Percentiles rank a stretch among this genome's conserved stretches.
Evolutionary conservation across 1,140 invertebrate genomes (phyloP).

Genomic region (Monochamus saltuarius): DNA sequence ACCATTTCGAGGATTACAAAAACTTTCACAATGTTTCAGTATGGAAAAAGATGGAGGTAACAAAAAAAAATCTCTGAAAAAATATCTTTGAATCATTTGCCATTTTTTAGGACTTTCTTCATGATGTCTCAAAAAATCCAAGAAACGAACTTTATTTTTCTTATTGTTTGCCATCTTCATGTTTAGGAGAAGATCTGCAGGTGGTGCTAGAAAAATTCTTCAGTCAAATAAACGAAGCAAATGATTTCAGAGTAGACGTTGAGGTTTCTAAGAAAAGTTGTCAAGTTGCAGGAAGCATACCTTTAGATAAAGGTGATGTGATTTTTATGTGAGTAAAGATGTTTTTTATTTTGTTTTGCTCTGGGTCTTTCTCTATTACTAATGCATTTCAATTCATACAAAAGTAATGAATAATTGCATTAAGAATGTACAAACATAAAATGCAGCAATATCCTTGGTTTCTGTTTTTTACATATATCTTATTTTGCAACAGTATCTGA

Average conservation of each 20-base stretch:
- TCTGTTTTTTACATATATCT: too few species aligned
- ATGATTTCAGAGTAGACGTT: constrained; percentile 41
- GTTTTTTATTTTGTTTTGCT: not conserved
- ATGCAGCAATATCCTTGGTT: too few species aligned
- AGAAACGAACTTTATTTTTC: constrained; percentile 58
- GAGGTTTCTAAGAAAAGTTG: constrained; percentile 55
- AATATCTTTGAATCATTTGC: not conserved
- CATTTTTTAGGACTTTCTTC: constrained; percentile 21
- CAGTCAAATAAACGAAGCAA: constrained; percentile 47
- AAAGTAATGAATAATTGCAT: too few species aligned
- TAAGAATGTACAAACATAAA: too few species aligned
- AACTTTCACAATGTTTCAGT: constrained; percentile 31
- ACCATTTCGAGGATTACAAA: constrained; percentile 16
- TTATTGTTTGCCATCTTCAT: constrained; percentile 64
- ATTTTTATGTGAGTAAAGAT: constrained; percentile 60
- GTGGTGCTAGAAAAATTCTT: constrained; percentile 54
- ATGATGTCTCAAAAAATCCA: constrained; percentile 28
- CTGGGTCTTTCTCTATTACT: not conserved
- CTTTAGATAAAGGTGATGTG: constrained; percentile 55
- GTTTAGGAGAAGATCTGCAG: constrained; percentile 56
- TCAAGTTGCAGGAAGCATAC: constrained; percentile 52
- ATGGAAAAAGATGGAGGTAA: constrained; percentile 40
- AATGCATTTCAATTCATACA: not conserved
- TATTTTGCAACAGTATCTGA: too few species aligned
- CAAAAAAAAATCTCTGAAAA: constrained; percentile 6